These are phyloP conservation scores for Hydrozoanthus tunicans DNA, from an alignment of 64 coral and sea anemone species.

Conservation along the genomic window DNA sequence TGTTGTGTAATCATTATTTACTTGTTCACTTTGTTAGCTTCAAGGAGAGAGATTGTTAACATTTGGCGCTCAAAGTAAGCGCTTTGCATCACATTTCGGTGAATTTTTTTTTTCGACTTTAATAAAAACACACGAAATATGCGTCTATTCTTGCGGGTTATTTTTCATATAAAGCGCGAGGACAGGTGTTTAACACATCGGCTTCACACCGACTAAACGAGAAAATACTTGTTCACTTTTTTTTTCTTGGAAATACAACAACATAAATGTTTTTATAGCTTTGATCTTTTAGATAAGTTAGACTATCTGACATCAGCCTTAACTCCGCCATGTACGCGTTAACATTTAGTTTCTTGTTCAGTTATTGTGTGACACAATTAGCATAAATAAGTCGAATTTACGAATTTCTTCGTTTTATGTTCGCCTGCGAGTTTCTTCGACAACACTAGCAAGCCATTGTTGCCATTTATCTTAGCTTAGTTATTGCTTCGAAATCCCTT, in stretches of 20 bases:
- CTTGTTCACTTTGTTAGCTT: not conserved
- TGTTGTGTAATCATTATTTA: slow-evolving; percentile 5
- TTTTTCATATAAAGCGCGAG: not conserved
- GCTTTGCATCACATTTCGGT: not conserved
- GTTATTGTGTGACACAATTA: slow-evolving; percentile 16
- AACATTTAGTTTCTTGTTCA: not conserved
- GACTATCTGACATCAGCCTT: not conserved
- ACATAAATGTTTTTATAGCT: slow-evolving; percentile 4
- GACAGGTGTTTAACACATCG: slow-evolving; percentile 39
- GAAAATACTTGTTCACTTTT: not conserved
- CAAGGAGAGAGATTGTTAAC: not conserved
- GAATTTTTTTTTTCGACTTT: not conserved
- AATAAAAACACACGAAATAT: not conserved
- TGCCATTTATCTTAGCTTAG: not conserved
- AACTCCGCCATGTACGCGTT: not conserved
- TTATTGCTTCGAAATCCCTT: too few species aligned
- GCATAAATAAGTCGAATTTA: slow-evolving; percentile 35
- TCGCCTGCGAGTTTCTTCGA: not conserved
- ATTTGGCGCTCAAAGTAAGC: not conserved
- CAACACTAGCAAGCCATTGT: not conserved
- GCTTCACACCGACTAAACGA: not conserved
- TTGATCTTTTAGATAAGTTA: not conserved
- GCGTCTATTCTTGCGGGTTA: not conserved
- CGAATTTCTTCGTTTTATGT: not conserved
- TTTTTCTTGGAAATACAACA: not conserved